Conservation (phyloP, 2,888 invertebrate species). For the Acrobasis suavella region DNA sequence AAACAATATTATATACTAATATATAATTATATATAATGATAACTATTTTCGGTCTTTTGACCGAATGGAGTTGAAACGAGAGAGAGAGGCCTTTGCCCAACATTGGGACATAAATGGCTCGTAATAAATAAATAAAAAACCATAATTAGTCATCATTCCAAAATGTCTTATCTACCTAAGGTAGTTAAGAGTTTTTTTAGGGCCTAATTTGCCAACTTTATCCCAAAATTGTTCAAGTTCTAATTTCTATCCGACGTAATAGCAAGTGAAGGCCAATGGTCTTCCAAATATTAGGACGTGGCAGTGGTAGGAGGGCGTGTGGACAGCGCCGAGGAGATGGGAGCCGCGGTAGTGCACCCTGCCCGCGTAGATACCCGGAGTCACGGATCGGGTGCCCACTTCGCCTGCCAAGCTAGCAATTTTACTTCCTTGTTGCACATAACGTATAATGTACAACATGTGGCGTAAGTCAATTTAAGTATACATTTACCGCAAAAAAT, state of each 20-base stretch:
- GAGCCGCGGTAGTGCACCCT: conserved; percentile 56
- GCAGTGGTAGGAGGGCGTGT: conserved; percentile 59
- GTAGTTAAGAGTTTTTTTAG: background rate
- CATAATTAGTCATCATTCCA: background rate
- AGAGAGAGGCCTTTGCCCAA: no score
- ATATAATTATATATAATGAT: no score
- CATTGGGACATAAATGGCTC: no score
- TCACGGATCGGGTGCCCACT: conserved; percentile 50
- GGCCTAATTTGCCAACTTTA: conserved; percentile 2
- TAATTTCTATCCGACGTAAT: conserved; percentile 34
- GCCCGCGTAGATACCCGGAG: conserved; percentile 51
- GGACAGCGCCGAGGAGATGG: conserved; percentile 53
- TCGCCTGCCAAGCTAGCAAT: conserved; percentile 59
- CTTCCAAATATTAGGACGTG: conserved; percentile 66
- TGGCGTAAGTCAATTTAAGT: no score
- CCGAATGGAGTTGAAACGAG: no score
- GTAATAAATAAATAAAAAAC: no score
- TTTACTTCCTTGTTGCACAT: conserved; percentile 65
- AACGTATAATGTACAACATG: conserved; percentile 45
- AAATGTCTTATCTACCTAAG: background rate
- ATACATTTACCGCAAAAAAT: no score
- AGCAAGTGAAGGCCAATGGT: conserved; percentile 71
- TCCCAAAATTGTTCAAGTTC: conserved; percentile 7
- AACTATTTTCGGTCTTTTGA: no score
- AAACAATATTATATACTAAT: no score